Evolutionary conservation across 2,113 vertebrate species (phyloP), one percentile per base, ranked within the genome.

Genomic region (Puntigrus tetrazona): DNA sequence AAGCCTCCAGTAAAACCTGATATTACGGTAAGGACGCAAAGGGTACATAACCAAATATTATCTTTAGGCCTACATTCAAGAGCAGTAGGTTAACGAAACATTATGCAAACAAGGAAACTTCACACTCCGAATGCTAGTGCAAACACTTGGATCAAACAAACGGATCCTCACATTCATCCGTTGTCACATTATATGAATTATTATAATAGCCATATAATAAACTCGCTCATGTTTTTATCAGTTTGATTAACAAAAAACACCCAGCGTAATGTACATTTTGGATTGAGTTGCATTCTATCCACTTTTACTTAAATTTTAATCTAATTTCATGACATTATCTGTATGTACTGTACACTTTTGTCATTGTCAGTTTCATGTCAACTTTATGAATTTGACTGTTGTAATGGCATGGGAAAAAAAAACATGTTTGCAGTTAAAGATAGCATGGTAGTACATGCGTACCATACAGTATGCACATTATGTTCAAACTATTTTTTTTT

Each of bases 1-100:
- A 80, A 80, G 25, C 41, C 36, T 47, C 59, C 18, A 45, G 41
- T 34, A 31, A 34, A 81, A 67, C 78, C 41, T 67, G 41, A 27
- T 50, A 34, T 81, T 78, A 61, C 7, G 34, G 78, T 31, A 55
- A 82, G 11, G 20, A 7, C 3, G 80, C 65, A 82, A 70, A 70
- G 43, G 38, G 31, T 70, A 70, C 29, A 52, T 25, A 52, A 50
- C 10, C 79, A 81, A 70, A 67, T 81, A 36, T 81, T 81, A 34
- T 70, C 63, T 52, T 70, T 36, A 81, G 63, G 79, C 43, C 45
- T 14, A 81, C 31, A 70, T 70, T 69, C 45, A 36, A 52, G 7
- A 81, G 45, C 61, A 67, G 78, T 47, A 67, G 38, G 59, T 81
- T 45, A 47, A n/a, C 61, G 31, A 79, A 81, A 81, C 78, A 50